Evolutionary conservation across 2,888 invertebrate species (phyloP).

Genomic region (Eupithecia vulgata): DNA sequence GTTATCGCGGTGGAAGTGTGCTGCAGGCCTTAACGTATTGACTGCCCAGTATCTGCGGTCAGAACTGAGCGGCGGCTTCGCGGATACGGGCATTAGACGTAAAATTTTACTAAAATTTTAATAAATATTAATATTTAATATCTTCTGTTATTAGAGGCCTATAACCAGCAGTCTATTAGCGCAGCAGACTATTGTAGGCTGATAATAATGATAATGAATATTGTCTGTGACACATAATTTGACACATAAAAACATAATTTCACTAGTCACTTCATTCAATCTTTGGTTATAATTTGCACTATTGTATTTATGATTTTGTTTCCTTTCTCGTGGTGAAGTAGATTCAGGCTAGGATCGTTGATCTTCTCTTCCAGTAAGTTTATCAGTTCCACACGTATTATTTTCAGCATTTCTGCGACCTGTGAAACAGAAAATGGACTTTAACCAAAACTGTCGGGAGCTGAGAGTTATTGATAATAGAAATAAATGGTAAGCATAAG

Average conservation of each 20-base stretch:
- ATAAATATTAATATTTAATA: too few species aligned
- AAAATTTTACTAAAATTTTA: too few species aligned
- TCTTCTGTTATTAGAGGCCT: too few species aligned
- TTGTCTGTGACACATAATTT: background rate
- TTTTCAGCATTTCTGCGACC: conserved; percentile 93
- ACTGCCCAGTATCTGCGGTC: too few species aligned
- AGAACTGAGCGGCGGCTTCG: too few species aligned
- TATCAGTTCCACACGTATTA: conserved; percentile 89
- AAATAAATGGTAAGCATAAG: too few species aligned
- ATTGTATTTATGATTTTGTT: conserved; percentile 90
- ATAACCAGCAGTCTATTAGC: too few species aligned
- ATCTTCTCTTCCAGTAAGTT: conserved; percentile 93
- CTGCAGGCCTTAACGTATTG: background rate
- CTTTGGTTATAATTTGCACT: conserved; percentile 86
- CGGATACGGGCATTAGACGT: too few species aligned
- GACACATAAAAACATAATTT: background rate
- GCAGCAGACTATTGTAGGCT: too few species aligned
- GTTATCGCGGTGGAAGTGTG: too few species aligned
- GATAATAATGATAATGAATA: background rate
- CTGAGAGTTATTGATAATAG: too few species aligned
- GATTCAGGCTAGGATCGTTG: conserved; percentile 89
- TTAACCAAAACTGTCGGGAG: background rate
- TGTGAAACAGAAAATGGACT: conserved; percentile 58
- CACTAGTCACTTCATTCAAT: conserved; percentile 64
- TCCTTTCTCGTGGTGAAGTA: conserved; percentile 89